Evolutionary conservation across 2,888 invertebrate genomes (phyloP).

Genomic region (Heliconius sara): DNA sequence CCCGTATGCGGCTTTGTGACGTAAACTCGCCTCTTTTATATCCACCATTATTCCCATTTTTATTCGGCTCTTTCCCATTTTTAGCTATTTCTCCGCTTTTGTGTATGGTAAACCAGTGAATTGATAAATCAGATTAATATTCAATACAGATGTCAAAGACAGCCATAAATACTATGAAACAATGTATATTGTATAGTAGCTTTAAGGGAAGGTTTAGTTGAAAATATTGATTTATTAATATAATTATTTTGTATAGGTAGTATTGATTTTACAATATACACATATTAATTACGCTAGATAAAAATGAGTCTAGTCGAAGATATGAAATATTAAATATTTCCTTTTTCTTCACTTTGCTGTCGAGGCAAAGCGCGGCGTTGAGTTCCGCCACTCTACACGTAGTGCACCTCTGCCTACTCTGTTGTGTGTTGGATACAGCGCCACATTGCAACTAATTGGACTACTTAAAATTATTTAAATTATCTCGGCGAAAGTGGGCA

Average conservation of each 20-base stretch:
- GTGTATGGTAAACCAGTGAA: constrained; percentile 56
- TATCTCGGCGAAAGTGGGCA: not conserved
- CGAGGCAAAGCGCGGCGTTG: too few relatives aligned
- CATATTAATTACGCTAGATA: not conserved
- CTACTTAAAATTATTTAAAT: not conserved
- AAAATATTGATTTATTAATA: not conserved
- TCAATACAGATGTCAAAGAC: constrained; percentile 31
- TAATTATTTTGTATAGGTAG: not conserved
- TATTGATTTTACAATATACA: not conserved
- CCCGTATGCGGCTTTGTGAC: constrained; percentile 84
- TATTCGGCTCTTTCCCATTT: constrained; percentile 71
- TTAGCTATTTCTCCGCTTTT: constrained; percentile 68
- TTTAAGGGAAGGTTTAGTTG: not conserved
- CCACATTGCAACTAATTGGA: not conserved
- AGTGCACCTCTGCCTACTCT: too few relatives aligned
- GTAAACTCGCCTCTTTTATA: constrained; percentile 81
- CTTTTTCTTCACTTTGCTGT: too few relatives aligned
- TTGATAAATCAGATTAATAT: constrained; percentile 53
- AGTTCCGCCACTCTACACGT: too few relatives aligned
- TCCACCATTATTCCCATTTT: constrained; percentile 73
- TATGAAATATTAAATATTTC: too few relatives aligned
- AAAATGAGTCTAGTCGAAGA: too few relatives aligned
- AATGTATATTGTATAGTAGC: not conserved
- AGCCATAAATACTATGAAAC: constrained; percentile 2
- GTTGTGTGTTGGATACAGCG: too few relatives aligned